Conservation (phyloP, 2,113 vertebrate genomes). For the Lepisosteus oculatus region DNA sequence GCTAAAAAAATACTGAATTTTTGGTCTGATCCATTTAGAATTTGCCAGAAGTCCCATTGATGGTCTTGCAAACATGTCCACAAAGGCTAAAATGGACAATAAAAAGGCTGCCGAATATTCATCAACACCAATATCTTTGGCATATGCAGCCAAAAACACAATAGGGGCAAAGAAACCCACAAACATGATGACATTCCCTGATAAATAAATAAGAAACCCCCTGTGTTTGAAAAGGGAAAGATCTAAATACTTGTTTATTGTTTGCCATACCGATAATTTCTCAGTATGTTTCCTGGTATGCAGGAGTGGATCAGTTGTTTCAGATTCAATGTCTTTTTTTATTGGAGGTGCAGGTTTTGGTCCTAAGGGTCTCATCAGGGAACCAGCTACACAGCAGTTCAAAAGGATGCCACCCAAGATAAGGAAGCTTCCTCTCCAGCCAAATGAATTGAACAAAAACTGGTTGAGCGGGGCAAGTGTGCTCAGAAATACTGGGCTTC, state of each 20-base stretch:
- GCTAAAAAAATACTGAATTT: conserved; percentile 94
- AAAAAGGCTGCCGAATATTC: conserved; percentile 90
- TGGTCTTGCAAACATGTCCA: conserved; percentile 93
- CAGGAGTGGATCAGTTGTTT: conserved; percentile 20
- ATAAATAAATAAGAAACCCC: conserved; percentile 94
- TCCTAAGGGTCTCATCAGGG: conserved; percentile 87
- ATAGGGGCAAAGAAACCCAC: conserved; percentile 92
- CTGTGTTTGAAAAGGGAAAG: conserved; percentile 91
- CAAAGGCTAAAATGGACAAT: conserved; percentile 89
- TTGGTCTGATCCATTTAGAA: conserved; percentile 79
- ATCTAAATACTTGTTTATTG: conserved; percentile 85
- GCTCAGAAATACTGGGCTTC: conserved; percentile 95
- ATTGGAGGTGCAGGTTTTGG: conserved; percentile 36
- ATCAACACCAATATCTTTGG: conserved; percentile 87
- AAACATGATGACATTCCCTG: conserved; percentile 95
- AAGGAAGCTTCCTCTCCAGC: conserved; percentile 94
- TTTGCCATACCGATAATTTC: conserved; percentile 58
- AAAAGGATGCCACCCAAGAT: conserved; percentile 87
- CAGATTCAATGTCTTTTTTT: conserved; percentile 65
- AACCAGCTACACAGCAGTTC: conserved; percentile 89
- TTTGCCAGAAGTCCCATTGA: conserved; percentile 88
- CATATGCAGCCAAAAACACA: conserved; percentile 90
- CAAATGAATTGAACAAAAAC: conserved; percentile 87
- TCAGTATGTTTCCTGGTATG: conserved; percentile 52
- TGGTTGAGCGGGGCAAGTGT: conserved; percentile 93